Evolutionary conservation across 2,888 invertebrate genomes (phyloP), one percentile per base, ranked within the genome.

Genomic region (Aphodius granarius): DNA sequence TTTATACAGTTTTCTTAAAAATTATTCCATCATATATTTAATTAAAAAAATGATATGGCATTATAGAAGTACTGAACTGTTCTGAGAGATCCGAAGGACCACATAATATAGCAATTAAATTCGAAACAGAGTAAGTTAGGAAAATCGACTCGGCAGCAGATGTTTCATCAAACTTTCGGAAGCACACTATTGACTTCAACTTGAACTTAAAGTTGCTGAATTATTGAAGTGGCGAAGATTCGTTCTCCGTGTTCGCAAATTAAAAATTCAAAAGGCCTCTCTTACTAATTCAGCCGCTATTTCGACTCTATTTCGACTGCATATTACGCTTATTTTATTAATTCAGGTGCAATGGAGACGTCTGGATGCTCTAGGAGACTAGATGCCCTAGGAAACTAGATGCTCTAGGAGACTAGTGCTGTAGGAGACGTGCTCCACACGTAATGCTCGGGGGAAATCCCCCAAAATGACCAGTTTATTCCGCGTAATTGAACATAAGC

Each of bases 401-500:
- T n/a, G n/a, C n/a, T n/a, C n/a, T n/a, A n/a, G n/a, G n/a, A n/a
- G n/a, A n/a, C n/a, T n/a, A n/a, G n/a, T n/a, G n/a, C n/a, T n/a
- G n/a, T n/a, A n/a, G n/a, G n/a, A n/a, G n/a, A n/a, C n/a, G n/a
- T n/a, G n/a, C n/a, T n/a, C n/a, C 43, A 43, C 43, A 43, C 43
- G 43, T 43, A 43, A 43, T 6, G 1, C 9, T 43, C 43, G 43
- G 43, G 68, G 68, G 18, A 68, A 21, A 68, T 68, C 68, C 68
- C 22, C 68, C 68, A 21, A 68, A 21, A 68, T 22, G 68, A 22
- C 21, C 68, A 21, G 22, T 68, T 68, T 68, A 68, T 68, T 68
- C 68, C 68, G 68, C 21, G 75, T 75, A 75, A 75, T 75, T 75
- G 75, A 72, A 75, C 75, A 75, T 75, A 75, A 75, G 72, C 21